These are phyloP conservation scores for Fregetta grallaria DNA, from an alignment of 2,113 vertebrate genomes.

Conservation along the genomic window DNA sequence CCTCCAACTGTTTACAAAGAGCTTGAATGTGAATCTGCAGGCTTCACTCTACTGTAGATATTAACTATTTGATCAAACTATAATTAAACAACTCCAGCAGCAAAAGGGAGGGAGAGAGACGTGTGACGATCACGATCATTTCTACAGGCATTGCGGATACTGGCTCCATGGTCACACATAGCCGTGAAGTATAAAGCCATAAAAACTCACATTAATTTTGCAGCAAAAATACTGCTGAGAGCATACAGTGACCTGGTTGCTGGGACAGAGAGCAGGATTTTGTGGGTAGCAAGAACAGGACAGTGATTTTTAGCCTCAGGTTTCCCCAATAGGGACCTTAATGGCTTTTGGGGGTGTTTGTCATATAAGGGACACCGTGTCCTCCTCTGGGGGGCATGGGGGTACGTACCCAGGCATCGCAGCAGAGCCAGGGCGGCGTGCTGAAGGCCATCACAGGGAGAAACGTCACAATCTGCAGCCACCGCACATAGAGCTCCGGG, in stretches of 20 bases:
- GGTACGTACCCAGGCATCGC: slow-evolving; percentile 75
- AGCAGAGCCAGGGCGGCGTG: slow-evolving; percentile 85
- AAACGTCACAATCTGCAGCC: slow-evolving; percentile 86
- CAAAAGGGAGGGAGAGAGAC: background rate
- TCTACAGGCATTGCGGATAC: accelerated
- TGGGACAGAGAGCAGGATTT: background rate
- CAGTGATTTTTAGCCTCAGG: background rate
- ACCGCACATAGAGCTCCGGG: slow-evolving; percentile 86
- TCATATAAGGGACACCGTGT: accelerated
- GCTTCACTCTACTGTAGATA: accelerated
- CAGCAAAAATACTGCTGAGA: background rate
- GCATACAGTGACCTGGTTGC: accelerated
- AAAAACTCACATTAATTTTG: background rate
- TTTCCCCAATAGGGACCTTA: accelerated
- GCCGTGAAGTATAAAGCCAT: background rate
- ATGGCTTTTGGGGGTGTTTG: background rate
- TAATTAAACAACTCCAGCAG: background rate
- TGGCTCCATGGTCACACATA: accelerated
- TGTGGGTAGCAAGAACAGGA: too few relatives aligned
- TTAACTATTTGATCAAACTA: background rate
- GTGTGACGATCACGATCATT: accelerated
- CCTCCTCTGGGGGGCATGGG: accelerated
- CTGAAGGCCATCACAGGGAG: slow-evolving; percentile 88
- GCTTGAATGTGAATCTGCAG: too few relatives aligned
- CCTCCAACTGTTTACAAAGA: background rate